Percentiles rank a stretch among this genome's conserved stretches.
Conservation (phyloP, 2,888 invertebrate species). For the Coronaproctus castanopsis region DNA sequence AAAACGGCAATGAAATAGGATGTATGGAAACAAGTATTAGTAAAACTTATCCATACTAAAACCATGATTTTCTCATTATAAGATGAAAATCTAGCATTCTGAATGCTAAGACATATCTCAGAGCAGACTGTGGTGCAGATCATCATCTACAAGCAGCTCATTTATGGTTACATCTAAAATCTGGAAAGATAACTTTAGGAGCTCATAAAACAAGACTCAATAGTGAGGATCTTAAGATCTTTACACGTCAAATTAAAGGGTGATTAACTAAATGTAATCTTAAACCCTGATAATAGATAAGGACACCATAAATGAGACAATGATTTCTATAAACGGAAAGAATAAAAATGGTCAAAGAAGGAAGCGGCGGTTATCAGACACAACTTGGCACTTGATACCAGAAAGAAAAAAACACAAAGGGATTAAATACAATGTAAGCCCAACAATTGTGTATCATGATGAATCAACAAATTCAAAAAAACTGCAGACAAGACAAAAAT, state of each 20-base stretch:
- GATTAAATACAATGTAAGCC: not conserved
- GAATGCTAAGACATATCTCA: not conserved
- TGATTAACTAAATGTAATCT: not conserved
- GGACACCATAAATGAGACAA: not conserved
- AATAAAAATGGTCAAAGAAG: not conserved
- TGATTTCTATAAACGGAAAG: not conserved
- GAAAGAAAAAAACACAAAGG: not conserved
- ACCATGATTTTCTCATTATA: too few relatives aligned
- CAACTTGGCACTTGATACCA: not conserved
- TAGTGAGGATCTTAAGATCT: not conserved
- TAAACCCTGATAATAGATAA: not conserved
- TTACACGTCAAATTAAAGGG: not conserved
- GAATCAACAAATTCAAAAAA: not conserved
- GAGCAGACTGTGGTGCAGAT: not conserved
- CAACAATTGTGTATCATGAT: not conserved
- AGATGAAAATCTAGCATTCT: not conserved
- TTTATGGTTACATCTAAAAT: not conserved
- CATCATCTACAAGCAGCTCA: not conserved
- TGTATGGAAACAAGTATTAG: too few relatives aligned
- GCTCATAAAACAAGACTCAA: not conserved
- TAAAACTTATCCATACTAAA: too few relatives aligned
- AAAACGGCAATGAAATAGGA: too few relatives aligned
- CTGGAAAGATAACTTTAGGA: not conserved
- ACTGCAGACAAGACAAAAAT: not conserved
- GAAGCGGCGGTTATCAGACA: not conserved